Conservation (phyloP, 2,888 invertebrate species). For the Pelosia muscerda region DNA sequence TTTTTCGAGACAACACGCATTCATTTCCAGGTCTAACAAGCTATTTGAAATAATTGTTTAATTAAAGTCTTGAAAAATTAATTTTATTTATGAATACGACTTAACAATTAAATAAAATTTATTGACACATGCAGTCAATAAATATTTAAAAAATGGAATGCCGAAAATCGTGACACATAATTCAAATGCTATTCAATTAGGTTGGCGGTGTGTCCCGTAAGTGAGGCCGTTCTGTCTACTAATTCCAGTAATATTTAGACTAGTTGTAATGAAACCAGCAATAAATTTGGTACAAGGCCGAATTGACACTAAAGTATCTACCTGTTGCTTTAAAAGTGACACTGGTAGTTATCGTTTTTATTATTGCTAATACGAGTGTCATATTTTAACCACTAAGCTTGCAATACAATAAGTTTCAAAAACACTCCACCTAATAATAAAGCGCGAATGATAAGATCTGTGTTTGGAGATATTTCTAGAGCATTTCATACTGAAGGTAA, state of each 20-base stretch:
- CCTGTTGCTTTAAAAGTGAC: constrained; percentile 35
- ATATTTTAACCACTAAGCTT: constrained; percentile 14
- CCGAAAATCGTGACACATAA: constrained; percentile 24
- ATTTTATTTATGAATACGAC: constrained; percentile 6
- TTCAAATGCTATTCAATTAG: constrained; percentile 21
- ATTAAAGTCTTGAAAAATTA: constrained; percentile 9
- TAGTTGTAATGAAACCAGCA: constrained; percentile 53
- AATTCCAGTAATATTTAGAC: constrained; percentile 64
- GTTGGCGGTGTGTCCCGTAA: constrained; percentile 43
- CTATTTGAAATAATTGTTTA: constrained; percentile 14
- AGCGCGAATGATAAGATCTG: constrained; percentile 21
- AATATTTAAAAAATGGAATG: constrained; percentile 19
- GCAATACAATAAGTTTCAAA: background rate
- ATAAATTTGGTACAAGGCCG: constrained; percentile 62
- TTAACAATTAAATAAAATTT: constrained; percentile 12
- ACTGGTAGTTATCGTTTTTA: constrained; percentile 13
- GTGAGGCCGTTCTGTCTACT: constrained; percentile 52
- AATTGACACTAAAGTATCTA: constrained; percentile 50
- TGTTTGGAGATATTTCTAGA: constrained; percentile 15
- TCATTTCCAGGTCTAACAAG: constrained; percentile 27
- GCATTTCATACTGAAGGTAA: constrained; percentile 8
- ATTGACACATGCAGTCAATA: constrained; percentile 25
- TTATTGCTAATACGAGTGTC: constrained; percentile 18
- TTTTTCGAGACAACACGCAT: constrained; percentile 21
- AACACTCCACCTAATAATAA: background rate